phyloP scores from a whole-genome alignment of 2,888 invertebrate species.

The Polydesmus complanatus region DNA sequence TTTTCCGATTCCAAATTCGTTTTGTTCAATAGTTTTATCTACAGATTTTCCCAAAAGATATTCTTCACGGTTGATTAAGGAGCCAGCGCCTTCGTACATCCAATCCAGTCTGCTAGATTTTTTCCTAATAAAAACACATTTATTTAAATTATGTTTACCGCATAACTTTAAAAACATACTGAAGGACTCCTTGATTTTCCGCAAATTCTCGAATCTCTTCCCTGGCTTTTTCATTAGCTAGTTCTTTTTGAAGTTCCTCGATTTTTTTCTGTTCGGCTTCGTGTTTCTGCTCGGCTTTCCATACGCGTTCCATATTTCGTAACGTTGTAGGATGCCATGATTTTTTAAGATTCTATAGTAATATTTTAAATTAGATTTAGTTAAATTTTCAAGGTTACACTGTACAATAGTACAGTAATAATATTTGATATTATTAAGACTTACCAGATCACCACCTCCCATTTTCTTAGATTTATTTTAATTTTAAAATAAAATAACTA shows the following conservation, averaged over 20 bases:
- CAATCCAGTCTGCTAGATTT: conserved; percentile 25
- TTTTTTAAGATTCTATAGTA: conserved; percentile 53
- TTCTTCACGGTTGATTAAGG: conserved; percentile 62
- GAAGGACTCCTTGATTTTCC: conserved; percentile 39
- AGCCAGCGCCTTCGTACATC: conserved; percentile 41
- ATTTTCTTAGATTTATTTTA: conserved; percentile 1
- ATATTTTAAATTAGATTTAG: not conserved
- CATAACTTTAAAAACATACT: conserved; percentile 20
- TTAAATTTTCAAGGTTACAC: not conserved
- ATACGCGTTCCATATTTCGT: conserved; percentile 61
- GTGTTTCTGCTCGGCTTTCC: conserved; percentile 61
- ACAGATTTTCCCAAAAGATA: conserved; percentile 70
- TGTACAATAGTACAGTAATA: not conserved
- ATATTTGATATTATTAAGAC: not conserved
- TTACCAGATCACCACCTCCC: conserved; percentile 15
- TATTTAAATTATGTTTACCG: not conserved
- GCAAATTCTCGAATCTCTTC: conserved; percentile 50
- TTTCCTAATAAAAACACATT: conserved; percentile 2
- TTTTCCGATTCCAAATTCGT: conserved; percentile 32
- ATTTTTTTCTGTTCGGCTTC: conserved; percentile 53
- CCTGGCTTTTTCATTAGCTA: conserved; percentile 48
- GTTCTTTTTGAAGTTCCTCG: conserved; percentile 50
- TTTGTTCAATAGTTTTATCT: conserved; percentile 56
- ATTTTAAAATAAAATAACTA: too few species aligned
- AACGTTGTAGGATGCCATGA: conserved; percentile 66